A percentile compares a stretch with the other conserved stretches of the same genome.
These are phyloP conservation scores for Hydrotaea diabolus DNA, from an alignment of 2,888 invertebrate genomes.

Conservation along the genomic window DNA sequence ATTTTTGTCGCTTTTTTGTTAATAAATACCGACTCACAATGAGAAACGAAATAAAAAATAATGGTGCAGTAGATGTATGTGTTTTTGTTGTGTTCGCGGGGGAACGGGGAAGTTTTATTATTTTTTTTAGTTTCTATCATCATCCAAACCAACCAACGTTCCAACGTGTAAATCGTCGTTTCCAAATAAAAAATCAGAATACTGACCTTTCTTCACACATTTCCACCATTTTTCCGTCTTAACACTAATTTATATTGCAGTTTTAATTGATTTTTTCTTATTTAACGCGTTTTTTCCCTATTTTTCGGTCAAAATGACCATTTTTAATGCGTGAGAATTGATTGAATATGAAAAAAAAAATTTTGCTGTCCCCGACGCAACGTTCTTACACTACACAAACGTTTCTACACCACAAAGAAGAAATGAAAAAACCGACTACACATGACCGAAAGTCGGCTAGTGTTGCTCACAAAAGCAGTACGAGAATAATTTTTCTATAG, in stretches of 20 bases:
- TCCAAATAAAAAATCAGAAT: conserved; percentile 32
- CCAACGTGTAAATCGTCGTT: conserved; percentile 15
- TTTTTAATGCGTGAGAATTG: background rate
- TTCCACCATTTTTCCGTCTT: conserved; percentile 11
- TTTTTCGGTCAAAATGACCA: background rate
- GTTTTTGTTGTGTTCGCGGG: conserved; percentile 12
- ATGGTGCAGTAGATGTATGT: no score
- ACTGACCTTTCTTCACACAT: conserved; percentile 64
- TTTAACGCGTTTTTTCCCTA: conserved; percentile 7
- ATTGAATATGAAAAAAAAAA: background rate
- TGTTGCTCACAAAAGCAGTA: no score
- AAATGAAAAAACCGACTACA: background rate
- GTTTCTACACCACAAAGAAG: background rate
- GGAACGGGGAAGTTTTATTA: conserved; percentile 19
- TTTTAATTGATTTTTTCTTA: conserved; percentile 36
- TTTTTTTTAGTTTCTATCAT: conserved; percentile 48
- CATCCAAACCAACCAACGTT: background rate
- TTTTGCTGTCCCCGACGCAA: background rate
- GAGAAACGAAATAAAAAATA: no score
- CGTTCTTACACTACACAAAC: background rate
- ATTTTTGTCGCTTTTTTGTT: background rate
- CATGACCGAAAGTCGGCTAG: background rate
- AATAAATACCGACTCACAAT: no score
- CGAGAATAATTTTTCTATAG: no score
- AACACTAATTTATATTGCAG: conserved; percentile 17